Percentiles rank a stretch among this genome's conserved stretches.
Conservation (phyloP, 2,113 vertebrate genomes). For the Istiophorus platypterus region DNA sequence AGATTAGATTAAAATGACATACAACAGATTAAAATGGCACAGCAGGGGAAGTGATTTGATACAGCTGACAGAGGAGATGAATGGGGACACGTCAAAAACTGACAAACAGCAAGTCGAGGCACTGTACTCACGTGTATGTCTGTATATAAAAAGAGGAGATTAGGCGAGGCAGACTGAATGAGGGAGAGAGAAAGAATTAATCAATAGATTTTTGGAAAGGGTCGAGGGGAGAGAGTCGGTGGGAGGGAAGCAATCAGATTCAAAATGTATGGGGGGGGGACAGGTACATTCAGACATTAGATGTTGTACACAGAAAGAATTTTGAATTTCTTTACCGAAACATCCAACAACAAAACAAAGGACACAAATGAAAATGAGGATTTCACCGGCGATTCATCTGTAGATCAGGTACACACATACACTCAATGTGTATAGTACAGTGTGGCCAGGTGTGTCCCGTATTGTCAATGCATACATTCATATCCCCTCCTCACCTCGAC, state of each 20-base stretch:
- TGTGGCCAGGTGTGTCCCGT: not conserved
- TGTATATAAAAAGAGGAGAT: constrained; percentile 20
- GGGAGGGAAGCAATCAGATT: not conserved
- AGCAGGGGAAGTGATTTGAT: constrained; percentile 44
- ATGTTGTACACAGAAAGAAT: not conserved
- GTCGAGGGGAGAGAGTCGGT: not conserved
- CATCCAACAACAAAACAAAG: constrained; percentile 5
- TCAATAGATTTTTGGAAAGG: constrained; percentile 32
- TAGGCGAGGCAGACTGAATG: constrained; percentile 33
- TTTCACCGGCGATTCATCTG: not conserved
- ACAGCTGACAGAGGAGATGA: constrained; percentile 22
- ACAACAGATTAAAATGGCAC: constrained; percentile 56
- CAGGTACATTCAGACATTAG: not conserved
- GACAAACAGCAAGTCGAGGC: constrained; percentile 36
- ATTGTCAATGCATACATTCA: not conserved
- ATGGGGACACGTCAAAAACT: constrained; percentile 23
- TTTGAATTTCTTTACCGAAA: not conserved
- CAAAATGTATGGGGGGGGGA: not conserved
- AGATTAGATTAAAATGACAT: constrained; percentile 46
- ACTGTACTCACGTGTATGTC: constrained; percentile 14
- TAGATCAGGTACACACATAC: not conserved
- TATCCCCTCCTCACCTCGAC: not conserved
- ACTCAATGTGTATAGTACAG: not conserved
- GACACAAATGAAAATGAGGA: not conserved
- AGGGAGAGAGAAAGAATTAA: constrained; percentile 17